A percentile compares a stretch with the other conserved stretches of the same genome.
These are phyloP conservation scores for Sebastes schlegelii DNA, from an alignment of 2,113 vertebrate species.

Conservation along the genomic window DNA sequence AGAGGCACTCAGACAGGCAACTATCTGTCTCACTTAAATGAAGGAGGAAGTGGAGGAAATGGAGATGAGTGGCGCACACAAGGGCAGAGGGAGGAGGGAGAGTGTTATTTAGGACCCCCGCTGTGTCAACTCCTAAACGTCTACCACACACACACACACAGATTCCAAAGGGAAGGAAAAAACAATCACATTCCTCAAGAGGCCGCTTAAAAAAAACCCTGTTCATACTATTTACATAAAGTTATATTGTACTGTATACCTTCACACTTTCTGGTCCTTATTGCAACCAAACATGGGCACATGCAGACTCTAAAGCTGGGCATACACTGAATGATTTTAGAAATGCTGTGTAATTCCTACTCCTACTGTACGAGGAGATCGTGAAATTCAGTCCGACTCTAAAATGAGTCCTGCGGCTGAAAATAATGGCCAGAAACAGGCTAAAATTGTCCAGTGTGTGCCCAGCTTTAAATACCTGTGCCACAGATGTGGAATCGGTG, in stretches of 20 bases:
- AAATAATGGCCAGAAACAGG: too few species aligned
- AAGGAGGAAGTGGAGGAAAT: constrained; percentile 64
- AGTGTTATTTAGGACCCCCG: constrained; percentile 42
- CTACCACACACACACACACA: constrained; percentile 2
- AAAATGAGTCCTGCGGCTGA: too few species aligned
- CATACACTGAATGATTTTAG: too few species aligned
- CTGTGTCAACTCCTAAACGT: constrained; percentile 54
- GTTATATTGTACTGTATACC: not conserved
- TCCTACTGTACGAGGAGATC: too few species aligned
- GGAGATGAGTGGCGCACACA: constrained; percentile 48
- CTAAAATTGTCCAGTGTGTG: too few species aligned
- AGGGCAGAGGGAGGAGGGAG: constrained; percentile 40
- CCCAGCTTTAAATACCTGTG: not conserved
- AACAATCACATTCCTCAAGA: constrained; percentile 20
- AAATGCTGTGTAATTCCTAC: too few species aligned
- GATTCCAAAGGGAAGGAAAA: constrained; percentile 16
- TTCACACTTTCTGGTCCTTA: not conserved
- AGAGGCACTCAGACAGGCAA: constrained; percentile 47
- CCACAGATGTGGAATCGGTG: constrained; percentile 24
- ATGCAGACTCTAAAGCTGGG: not conserved
- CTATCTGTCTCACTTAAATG: constrained; percentile 51
- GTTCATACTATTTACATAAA: not conserved
- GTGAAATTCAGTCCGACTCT: too few species aligned
- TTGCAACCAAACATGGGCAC: constrained; percentile 13
- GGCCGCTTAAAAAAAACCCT: not conserved